Evolutionary conservation across 2,888 invertebrate genomes (phyloP), one percentile per base, ranked within the genome.

Genomic region (Amphipoea lucens): DNA sequence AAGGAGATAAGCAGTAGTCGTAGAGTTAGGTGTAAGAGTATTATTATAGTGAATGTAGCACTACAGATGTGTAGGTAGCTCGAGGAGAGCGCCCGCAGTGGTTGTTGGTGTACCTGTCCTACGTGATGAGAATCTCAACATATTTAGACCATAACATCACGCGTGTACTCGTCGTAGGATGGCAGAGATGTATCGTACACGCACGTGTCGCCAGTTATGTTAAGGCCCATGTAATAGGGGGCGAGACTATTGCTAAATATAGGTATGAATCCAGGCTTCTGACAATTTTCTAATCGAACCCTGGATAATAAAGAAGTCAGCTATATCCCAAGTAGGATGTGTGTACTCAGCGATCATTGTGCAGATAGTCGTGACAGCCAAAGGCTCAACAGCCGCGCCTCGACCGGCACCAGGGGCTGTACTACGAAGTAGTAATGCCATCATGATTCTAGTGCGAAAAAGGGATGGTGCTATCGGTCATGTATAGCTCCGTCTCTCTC

Each of bases 31-130:
- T 45, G 23, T 75, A 48, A 54, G 54, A 23, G 40, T 51, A 40
- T 40, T 6, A 11, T 36, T 23, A 7, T 74, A 36, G 4, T 12
- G 45, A 45, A 36, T 5, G 76, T 42, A 60, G 75, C 3, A 1
- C 9, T 36, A 12, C 20, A 5, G 14, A 1, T 12, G 6, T 7
- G 20, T 12, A 12, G 20, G 29, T 17, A 4, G 0, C 1, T 1
- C 48, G 2, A 51, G 4, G 20, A 36, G 20, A 48, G 6, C 29
- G 70, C 40, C 36, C 57, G 1, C 40, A 2, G 3, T 11, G 57
- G 11, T 5, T 3, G 57, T 9, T 57, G 57, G n/a, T 11, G 17
- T 4, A 14, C 2, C 7, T 4, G 17, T 36, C 7, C 48, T 29
- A 23, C 29, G 4, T 29, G 6, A 7, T 20, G 23, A 51, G 20